Base-by-base conservation (phyloP, 2,888 invertebrate genomes). In the Harmothoe impar region DNA sequence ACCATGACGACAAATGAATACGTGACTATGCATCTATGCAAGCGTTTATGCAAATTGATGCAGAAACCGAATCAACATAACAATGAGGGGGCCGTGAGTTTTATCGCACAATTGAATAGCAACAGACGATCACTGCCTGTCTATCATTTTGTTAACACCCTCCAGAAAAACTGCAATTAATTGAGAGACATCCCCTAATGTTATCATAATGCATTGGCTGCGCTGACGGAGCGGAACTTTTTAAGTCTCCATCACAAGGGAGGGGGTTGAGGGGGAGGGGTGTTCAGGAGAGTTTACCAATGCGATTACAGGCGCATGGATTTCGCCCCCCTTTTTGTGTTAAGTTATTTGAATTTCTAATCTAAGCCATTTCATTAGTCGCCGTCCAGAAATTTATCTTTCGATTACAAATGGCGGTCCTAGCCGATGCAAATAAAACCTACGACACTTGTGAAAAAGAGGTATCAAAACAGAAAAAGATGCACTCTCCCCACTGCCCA, bases 31-130 rank as follows among this genome's bases (percentile, higher is more conserved):
- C 81, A 81, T 81, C 33, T 33, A 81, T 81, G 81, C 81, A 35
- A 20, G 33, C 33, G 33, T 81, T 81, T 81, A 81, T 81, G 81
- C 43, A 35, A 81, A 81, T 81, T 81, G 43, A 43, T 15, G 35
- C 43, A 35, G 23, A 25, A 43, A 20, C 23, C 35, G 35, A 81
- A 81, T 81, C 81, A 81, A 81, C 81, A 81, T 81, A 43, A 35
- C 81, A 81, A 81, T 81, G 81, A 20, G 20, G 72, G n/a, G 3
- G 72, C 72, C 20, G 72, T 72, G 72, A 72, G 81, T 81, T 81
- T 81, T 81, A 81, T 81, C 81, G 15, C 35, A 81, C 81, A 81
- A 43, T 81, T 81, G 81, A 81, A 81, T 81, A 81, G 81, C 81
- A 81, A 33, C 81, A 81, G 43, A 33, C 43, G 81, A 81, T 81